Percentiles rank a stretch among this genome's conserved stretches.
Evolutionary conservation across 2,113 vertebrate species (phyloP).

Genomic region (Alosa alosa): DNA sequence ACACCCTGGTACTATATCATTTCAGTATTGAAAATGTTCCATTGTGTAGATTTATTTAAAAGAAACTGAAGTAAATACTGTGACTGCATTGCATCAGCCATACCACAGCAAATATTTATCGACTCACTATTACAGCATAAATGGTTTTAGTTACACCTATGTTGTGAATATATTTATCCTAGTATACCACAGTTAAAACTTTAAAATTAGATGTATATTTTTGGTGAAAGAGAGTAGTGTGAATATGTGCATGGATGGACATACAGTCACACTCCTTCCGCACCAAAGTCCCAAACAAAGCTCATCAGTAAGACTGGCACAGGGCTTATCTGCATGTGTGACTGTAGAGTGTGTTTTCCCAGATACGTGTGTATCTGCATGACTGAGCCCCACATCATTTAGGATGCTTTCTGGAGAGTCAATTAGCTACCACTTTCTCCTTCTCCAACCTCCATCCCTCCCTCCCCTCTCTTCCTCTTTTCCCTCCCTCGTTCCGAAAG

Average conservation of each 20-base stretch:
- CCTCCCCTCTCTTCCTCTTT: slow-evolving; percentile 29
- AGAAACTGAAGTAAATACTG: background rate
- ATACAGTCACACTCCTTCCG: background rate
- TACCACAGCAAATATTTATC: background rate
- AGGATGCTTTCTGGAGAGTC: slow-evolving; percentile 86
- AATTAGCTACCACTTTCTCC: slow-evolving; percentile 72
- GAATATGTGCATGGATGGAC: background rate
- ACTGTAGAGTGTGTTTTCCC: background rate
- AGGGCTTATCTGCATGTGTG: slow-evolving; percentile 8
- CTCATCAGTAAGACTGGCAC: background rate
- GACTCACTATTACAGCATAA: no score
- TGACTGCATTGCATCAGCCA: background rate
- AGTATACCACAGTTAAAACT: background rate
- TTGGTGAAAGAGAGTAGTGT: background rate
- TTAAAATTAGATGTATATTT: background rate
- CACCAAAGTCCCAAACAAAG: background rate
- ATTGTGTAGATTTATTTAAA: background rate
- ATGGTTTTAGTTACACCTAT: background rate
- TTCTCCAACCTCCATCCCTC: background rate
- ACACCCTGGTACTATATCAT: background rate
- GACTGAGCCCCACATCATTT: slow-evolving; percentile 70
- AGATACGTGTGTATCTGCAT: slow-evolving; percentile 29
- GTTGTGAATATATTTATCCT: background rate
- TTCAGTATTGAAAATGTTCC: background rate
- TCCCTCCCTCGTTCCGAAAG: slow-evolving; percentile 31